Conservation (phyloP, 2,113 vertebrate species). For the Indri indri region DNA sequence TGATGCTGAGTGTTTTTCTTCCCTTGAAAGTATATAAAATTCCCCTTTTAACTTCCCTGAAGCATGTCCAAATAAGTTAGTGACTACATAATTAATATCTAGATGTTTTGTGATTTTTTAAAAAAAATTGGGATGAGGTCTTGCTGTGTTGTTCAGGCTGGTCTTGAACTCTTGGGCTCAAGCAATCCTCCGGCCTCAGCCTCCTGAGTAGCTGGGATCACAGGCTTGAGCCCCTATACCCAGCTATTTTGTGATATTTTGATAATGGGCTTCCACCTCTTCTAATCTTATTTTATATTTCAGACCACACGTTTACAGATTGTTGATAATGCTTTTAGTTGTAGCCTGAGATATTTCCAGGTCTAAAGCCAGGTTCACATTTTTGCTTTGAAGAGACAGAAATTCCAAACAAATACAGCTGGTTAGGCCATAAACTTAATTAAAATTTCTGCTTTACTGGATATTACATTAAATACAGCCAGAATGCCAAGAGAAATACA, state of each 20-base stretch:
- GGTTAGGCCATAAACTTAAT: constrained; percentile 70
- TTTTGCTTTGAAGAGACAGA: constrained; percentile 75
- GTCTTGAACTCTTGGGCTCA: too few species aligned
- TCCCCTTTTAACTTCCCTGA: constrained; percentile 22
- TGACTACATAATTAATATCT: not conserved
- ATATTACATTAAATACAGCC: constrained; percentile 68
- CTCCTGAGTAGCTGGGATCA: too few species aligned
- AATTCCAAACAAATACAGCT: constrained; percentile 78
- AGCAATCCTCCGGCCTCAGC: too few species aligned
- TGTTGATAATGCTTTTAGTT: constrained; percentile 55
- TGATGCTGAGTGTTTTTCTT: not conserved
- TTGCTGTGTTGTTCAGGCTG: too few species aligned
- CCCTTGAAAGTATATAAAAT: constrained; percentile 14
- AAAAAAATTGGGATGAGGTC: too few species aligned
- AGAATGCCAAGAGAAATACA: constrained; percentile 74
- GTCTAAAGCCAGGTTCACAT: constrained; percentile 73
- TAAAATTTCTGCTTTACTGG: constrained; percentile 71
- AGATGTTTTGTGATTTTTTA: not conserved
- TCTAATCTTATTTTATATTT: constrained; percentile 30
- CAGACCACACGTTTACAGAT: constrained; percentile 40
- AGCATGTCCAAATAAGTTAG: constrained; percentile 22
- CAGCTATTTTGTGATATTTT: not conserved
- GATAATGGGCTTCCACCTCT: not conserved
- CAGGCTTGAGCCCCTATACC: too few species aligned
- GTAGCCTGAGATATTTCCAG: constrained; percentile 55